Evolutionary conservation across 2,888 invertebrate genomes (phyloP), one percentile per base, ranked within the genome.

Genomic region (Adelphocoris suturalis): DNA sequence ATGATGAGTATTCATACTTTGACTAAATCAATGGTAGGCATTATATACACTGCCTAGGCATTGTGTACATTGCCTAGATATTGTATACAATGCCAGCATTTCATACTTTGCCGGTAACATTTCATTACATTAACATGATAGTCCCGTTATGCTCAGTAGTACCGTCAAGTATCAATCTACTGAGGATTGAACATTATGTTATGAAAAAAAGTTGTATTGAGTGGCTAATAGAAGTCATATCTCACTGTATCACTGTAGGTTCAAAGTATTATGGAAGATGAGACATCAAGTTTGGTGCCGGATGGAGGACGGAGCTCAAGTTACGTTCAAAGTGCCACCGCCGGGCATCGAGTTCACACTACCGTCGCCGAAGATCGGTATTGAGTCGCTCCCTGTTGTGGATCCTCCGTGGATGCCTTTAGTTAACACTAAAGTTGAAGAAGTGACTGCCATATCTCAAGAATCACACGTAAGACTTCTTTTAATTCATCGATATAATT

Each of bases 331-430:
- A 94, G 99, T 99, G 0, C 99, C 99, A 0, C 99, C 99, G 0
- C 99, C 99, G 0, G 98, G 98, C 27, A 99, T 99, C 91, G 99
- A 99, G 93, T 99, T 99, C 93, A 99, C 99, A 0, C 94, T 99
- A 85, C 99, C 99, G 0, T 99, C 99, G 0, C 99, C 99, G 0
- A 99, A 99, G 93, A 99, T 99, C 92, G 99, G 99, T 3, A 97
- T 99, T 68, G 99, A 98, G 93, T 97, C 97, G 48, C 94, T 98
- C 90, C 97, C 98, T 0, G 98, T 99, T 0, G 98, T 99, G 0
- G 99, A 99, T 94, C 99, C 99, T 14, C 99, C 99, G 0, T 99
- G 99, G 99, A 97, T 98, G 95, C 98, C 99, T 0, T 97, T 98
- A 93, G 98, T 98, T 90, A 99, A 99, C 94, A 98, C 98, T 27